Conservation (phyloP, 2,797 vertebrate genomes). For the Lateolabrax maculatus region DNA sequence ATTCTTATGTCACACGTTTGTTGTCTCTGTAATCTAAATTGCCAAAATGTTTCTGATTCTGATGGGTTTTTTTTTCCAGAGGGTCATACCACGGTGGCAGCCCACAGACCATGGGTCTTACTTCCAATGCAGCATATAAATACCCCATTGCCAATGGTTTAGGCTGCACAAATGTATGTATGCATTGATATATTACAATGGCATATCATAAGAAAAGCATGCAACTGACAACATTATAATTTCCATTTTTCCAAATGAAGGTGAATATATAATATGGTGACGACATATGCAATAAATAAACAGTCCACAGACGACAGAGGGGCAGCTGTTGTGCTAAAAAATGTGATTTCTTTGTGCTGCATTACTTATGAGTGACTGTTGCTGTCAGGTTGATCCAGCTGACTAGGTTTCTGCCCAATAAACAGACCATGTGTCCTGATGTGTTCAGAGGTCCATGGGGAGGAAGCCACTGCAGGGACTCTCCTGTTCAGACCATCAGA, state of each 20-base stretch:
- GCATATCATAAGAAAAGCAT: neutral
- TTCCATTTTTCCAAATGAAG: neutral
- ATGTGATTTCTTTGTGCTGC: neutral
- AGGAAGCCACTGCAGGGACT: conserved; percentile 94
- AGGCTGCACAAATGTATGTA: conserved; percentile 91
- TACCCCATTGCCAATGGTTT: conserved; percentile 84
- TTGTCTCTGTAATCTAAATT: neutral
- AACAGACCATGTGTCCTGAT: conserved; percentile 97
- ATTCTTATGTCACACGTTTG: neutral
- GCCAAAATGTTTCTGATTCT: neutral
- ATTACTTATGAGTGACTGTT: conserved; percentile 2
- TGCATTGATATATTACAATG: neutral
- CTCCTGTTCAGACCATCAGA: conserved; percentile 93
- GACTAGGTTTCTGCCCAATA: conserved; percentile 51
- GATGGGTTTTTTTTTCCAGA: conserved; percentile 80
- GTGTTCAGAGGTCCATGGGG: conserved; percentile 96
- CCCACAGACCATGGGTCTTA: conserved; percentile 87
- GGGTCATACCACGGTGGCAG: conserved; percentile 94
- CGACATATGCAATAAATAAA: neutral
- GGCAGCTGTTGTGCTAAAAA: neutral
- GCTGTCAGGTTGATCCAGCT: conserved; percentile 36
- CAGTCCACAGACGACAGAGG: neutral
- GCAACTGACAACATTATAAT: neutral
- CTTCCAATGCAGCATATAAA: conserved; percentile 88
- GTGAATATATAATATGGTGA: neutral